Evolutionary conservation across 2,888 invertebrate genomes (phyloP).

Genomic region (Drosophila rubida): DNA sequence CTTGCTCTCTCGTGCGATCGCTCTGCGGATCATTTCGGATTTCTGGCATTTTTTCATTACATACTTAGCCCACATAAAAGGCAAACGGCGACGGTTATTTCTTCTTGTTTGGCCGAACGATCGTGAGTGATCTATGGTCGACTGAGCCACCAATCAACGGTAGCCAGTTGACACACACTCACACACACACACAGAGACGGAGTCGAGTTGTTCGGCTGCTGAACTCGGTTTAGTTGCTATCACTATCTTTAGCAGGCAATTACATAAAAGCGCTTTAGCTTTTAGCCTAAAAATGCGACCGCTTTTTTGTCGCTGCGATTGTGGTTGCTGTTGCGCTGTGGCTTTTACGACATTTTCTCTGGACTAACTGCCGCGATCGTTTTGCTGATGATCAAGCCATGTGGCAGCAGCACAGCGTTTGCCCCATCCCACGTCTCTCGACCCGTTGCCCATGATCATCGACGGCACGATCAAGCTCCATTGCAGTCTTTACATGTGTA

Average conservation of each 20-base stretch:
- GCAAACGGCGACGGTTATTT: not conserved
- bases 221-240: slow-evolving; percentile 28
- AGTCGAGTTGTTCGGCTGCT: slow-evolving; percentile 4
- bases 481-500: slow-evolving; percentile 59
- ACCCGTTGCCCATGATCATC: slow-evolving; percentile 64
- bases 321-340: slow-evolving; percentile 28
- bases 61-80: slow-evolving; percentile 26
- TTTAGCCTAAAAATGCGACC: slow-evolving; percentile 62
- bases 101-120: slow-evolving; percentile 6
- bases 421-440: slow-evolving; percentile 17
- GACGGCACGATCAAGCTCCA: slow-evolving; percentile 64
- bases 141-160: slow-evolving; percentile 20
- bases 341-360: slow-evolving; percentile 62
- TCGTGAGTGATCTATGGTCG: slow-evolving; percentile 40
- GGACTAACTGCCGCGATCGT: slow-evolving; percentile 46
- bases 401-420: slow-evolving; percentile 34
- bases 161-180: slow-evolving; percentile 19
- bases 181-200: slow-evolving; percentile 17
- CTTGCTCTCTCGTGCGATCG: slow-evolving; percentile 7
- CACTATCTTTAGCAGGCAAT: slow-evolving; percentile 69
- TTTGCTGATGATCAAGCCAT: slow-evolving; percentile 54
- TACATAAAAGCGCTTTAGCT: slow-evolving; percentile 74
- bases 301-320: slow-evolving; percentile 28
- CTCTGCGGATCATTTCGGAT: slow-evolving; percentile 7
- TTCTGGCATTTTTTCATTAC: slow-evolving; percentile 9